Base-by-base conservation (phyloP, 23 tunicate genomes). In the Corella eumyota region DNA sequence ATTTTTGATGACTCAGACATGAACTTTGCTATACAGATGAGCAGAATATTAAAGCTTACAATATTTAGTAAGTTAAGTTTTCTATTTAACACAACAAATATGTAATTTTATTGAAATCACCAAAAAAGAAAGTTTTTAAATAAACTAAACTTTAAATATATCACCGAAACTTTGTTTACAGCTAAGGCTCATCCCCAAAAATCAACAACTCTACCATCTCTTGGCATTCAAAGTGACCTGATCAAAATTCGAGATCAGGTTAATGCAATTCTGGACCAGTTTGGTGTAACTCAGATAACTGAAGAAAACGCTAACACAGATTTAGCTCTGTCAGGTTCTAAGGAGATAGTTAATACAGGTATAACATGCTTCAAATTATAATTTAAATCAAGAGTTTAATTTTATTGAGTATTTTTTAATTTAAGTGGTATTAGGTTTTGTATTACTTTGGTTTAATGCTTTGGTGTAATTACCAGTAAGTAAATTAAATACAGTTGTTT, bases 1-100 rank as follows among this genome's bases (percentile, higher is more conserved):
- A 79, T 88, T 28, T 88, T 88, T 55, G 96, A 88, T 67, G 96
- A 88, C 60, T 88, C 96, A 1, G 96, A 88, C 34, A 88, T 88
- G 6, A 78, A 84, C 25, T 75, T 74, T 53, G 96, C 96, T 2
- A 88, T 88, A 21, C 96, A 88, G 54, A 61, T 88, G 48, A 79
- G 83, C 51, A 51, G 96, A 50, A 59, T 88, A 30, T 50, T 88
- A 26, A 88, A 88, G 58, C 74, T 88, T 23, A 73, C 88, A 15
- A 53, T 88, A 6, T 85, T 85, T 50, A 66, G 94, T 69, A 57
- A 75, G 77, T 66, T 15, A 24, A 40, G 1, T 2, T 11, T 6
- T 15, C n/a, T n/a, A n/a, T n/a, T n/a, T n/a, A n/a, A n/a, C n/a
- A n/a, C n/a, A n/a, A n/a, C n/a, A n/a, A n/a, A n/a, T n/a, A n/a